These are phyloP conservation scores for Thera obeliscata DNA, from an alignment of 2,888 invertebrate species.

Conservation along the genomic window DNA sequence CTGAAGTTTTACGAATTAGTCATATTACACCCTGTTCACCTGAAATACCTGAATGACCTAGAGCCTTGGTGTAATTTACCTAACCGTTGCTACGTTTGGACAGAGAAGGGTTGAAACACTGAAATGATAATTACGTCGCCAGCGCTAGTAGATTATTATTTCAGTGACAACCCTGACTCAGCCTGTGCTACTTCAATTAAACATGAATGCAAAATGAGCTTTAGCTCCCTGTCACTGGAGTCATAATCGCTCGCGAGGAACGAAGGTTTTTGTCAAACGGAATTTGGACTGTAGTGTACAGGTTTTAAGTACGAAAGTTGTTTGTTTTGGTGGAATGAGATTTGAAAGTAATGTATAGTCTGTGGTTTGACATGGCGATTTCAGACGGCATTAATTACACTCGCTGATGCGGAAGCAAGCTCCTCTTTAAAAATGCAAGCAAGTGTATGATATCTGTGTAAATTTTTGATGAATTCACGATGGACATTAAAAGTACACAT, in stretches of 20 bases:
- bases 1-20: too few species aligned
- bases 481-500: neutral
- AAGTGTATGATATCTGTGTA: conserved; percentile 31
- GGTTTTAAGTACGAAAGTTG: neutral
- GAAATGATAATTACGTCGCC: conserved; percentile 42
- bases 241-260: neutral
- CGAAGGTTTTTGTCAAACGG: neutral
- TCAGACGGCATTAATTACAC: conserved; percentile 63
- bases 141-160: conserved; percentile 54
- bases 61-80: neutral
- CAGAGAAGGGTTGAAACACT: conserved; percentile 38
- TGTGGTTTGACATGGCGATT: conserved; percentile 47
- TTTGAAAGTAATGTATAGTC: conserved; percentile 8
- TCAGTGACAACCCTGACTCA: conserved; percentile 48
- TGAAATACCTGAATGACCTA: conserved; percentile 4
- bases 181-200: conserved; percentile 24
- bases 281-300: conserved; percentile 4
- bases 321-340: conserved; percentile 7
- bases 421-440: conserved; percentile 37
- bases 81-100: conserved; percentile 20
- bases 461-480: conserved; percentile 19
- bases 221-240: conserved; percentile 4
- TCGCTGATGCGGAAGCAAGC: conserved; percentile 36
- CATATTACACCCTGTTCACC: conserved; percentile 1
- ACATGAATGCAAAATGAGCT: conserved; percentile 13